Conservation (phyloP, 2,113 vertebrate species). For the Leiothrix lutea region DNA sequence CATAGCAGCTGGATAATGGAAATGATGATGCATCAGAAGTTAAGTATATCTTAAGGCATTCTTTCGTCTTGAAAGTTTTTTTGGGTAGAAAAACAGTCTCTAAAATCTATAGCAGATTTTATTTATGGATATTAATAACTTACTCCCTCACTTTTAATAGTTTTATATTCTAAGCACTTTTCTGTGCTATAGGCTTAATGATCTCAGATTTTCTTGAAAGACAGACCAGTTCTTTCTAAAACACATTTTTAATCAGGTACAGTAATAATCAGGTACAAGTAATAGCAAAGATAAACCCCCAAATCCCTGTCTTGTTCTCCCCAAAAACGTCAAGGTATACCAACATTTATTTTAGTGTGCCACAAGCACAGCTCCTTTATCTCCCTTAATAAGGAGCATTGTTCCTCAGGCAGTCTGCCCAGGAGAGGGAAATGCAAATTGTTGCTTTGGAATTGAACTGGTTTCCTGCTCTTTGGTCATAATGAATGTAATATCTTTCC, state of each 20-base stretch:
- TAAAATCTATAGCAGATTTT: not conserved
- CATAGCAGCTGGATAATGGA: not conserved
- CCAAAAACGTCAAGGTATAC: not conserved
- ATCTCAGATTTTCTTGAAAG: not conserved
- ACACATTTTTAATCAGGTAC: not conserved
- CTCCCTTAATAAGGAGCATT: not conserved
- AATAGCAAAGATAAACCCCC: not conserved
- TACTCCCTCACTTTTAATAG: not conserved
- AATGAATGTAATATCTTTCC: not conserved
- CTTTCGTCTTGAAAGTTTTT: not conserved
- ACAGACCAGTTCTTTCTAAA: not conserved
- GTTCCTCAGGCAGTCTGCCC: conserved; percentile 2
- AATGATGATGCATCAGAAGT: not conserved
- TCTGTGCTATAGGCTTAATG: not conserved
- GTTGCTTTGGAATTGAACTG: conserved; percentile 8
- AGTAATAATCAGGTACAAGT: not conserved
- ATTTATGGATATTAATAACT: not conserved
- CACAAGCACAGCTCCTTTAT: not conserved
- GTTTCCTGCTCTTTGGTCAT: conserved; percentile 45
- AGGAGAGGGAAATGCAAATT: conserved; percentile 32
- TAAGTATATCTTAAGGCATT: not conserved
- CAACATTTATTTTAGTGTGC: not conserved
- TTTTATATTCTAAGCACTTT: not conserved
- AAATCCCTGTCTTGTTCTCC: not conserved
- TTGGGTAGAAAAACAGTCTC: not conserved